Conservation (phyloP, 2,797 vertebrate species). For the Oceanodroma leucorhoa region DNA sequence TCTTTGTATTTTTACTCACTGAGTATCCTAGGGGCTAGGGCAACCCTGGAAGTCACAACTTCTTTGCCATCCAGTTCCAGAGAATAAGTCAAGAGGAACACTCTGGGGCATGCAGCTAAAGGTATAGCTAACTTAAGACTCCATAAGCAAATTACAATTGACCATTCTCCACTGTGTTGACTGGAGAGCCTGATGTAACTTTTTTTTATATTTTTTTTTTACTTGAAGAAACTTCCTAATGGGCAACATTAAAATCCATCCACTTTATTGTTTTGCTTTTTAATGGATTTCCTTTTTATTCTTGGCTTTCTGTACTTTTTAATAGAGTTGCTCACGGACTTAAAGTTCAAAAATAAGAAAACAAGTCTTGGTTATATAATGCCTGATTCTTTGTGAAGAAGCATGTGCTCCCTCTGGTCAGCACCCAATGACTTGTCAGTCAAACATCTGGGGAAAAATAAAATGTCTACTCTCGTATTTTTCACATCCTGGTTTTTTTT, state of each 20-base stretch:
- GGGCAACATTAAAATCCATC: neutral
- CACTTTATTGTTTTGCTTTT: neutral
- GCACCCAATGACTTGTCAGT: neutral
- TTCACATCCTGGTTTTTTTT: constrained; percentile 33
- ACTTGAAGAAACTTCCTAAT: neutral
- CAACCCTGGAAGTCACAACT: neutral
- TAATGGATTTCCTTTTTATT: neutral
- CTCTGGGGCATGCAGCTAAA: neutral
- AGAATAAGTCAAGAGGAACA: neutral
- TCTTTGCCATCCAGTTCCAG: neutral
- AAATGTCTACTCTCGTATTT: constrained; percentile 32
- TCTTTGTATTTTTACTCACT: neutral
- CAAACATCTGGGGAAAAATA: constrained; percentile 25
- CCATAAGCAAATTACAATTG: neutral
- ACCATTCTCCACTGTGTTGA: neutral
- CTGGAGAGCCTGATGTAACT: neutral
- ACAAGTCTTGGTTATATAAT: neutral
- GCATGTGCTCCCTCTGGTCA: neutral
- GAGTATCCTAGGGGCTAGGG: neutral
- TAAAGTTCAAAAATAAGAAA: neutral
- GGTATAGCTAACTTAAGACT: neutral
- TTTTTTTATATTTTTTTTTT: neutral
- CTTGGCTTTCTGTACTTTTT: neutral
- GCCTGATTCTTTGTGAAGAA: neutral
- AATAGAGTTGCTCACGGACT: neutral